Evolutionary conservation across 2,888 invertebrate genomes (phyloP).

Genomic region (Oscheius sp.): DNA sequence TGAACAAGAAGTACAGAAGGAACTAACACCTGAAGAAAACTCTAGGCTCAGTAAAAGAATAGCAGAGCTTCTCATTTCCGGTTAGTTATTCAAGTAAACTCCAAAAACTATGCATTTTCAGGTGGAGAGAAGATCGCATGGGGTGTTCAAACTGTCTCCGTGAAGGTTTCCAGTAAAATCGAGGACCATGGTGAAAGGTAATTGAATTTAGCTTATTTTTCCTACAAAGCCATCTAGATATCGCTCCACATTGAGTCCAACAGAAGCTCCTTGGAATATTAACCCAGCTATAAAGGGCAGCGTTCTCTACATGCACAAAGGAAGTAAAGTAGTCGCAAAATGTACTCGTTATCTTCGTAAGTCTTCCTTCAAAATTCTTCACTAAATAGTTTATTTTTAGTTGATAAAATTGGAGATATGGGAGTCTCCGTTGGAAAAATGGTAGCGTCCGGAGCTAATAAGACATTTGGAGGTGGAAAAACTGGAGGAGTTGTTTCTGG

Average conservation of each 20-base stretch:
- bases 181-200: slow-evolving; percentile 48
- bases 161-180: slow-evolving; percentile 44
- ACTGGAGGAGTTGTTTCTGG: slow-evolving; percentile 57
- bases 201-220: neutral
- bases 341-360: slow-evolving; percentile 79
- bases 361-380: slow-evolving; percentile 40
- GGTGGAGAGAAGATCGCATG: slow-evolving; percentile 79
- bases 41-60: slow-evolving; percentile 71
- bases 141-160: slow-evolving; percentile 71
- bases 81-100: slow-evolving; percentile 63
- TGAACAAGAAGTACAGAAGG: slow-evolving; percentile 41
- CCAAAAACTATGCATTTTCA: slow-evolving; percentile 50
- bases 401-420: slow-evolving; percentile 77
- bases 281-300: slow-evolving; percentile 76
- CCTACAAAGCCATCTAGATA: slow-evolving; percentile 30
- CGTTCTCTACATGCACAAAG: slow-evolving; percentile 77
- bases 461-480: slow-evolving; percentile 71
- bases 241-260: slow-evolving; percentile 45
- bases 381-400: slow-evolving; percentile 64
- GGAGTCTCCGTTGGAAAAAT: slow-evolving; percentile 78
- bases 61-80: slow-evolving; percentile 72
- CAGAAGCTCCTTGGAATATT: slow-evolving; percentile 73
- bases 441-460: slow-evolving; percentile 76
- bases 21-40: slow-evolving; percentile 56
- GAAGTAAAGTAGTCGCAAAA: slow-evolving; percentile 78